phyloP scores from a whole-genome alignment of 1,140 invertebrate genomes.

The Zaprionus ornatus region DNA sequence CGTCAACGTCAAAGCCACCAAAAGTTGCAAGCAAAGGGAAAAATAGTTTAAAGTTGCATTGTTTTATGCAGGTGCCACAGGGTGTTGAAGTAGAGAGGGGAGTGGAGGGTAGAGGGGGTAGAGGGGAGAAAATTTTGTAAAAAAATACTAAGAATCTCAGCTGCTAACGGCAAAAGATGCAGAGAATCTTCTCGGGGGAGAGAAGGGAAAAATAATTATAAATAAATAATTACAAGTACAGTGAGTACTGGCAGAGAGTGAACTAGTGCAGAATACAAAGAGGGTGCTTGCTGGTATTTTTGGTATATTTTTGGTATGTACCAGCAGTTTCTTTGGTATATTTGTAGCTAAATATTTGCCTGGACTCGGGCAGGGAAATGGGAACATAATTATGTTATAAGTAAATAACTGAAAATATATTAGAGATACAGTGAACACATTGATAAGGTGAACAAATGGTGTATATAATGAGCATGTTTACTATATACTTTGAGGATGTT shows the following conservation, averaged over 20 bases:
- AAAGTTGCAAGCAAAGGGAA: slow-evolving; percentile 21
- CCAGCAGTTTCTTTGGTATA: not conserved
- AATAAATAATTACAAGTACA: not conserved
- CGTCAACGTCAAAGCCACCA: slow-evolving; percentile 41
- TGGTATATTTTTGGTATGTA: not conserved
- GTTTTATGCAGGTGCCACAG: slow-evolving; percentile 54
- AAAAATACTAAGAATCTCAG: not conserved
- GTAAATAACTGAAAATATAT: no score
- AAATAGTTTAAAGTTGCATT: slow-evolving; percentile 40
- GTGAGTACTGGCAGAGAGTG: not conserved
- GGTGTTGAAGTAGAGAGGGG: slow-evolving; percentile 19
- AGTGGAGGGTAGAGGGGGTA: not conserved
- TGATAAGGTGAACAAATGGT: no score
- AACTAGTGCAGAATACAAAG: not conserved
- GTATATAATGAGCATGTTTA: no score
- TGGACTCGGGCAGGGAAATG: no score
- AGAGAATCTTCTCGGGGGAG: not conserved
- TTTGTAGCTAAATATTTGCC: no score
- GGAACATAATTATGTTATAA: no score
- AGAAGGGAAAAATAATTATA: not conserved
- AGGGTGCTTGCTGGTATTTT: not conserved
- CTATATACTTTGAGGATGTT: no score
- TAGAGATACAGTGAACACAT: no score
- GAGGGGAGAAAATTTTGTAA: not conserved
- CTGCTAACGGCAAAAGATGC: not conserved